Evolutionary conservation across 2,888 invertebrate species (phyloP).

Genomic region (Falcaria lacertinaria): DNA sequence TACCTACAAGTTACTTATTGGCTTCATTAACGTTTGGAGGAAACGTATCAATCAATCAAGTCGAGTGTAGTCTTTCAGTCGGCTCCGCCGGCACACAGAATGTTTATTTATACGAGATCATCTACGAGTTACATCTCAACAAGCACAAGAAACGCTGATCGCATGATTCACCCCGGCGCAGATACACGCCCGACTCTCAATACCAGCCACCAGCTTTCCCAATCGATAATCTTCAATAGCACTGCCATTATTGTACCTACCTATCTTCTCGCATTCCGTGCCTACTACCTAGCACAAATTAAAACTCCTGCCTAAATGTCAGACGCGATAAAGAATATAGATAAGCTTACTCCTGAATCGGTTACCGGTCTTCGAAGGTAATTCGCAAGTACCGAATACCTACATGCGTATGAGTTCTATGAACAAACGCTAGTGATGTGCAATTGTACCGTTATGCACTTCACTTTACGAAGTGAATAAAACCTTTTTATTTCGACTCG

Average conservation of each 20-base stretch:
- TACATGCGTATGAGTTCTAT: constrained; percentile 55
- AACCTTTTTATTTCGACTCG: not conserved
- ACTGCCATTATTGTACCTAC: constrained; percentile 15
- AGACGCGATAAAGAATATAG: constrained; percentile 31
- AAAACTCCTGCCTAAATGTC: constrained; percentile 41
- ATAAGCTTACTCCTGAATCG: constrained; percentile 59
- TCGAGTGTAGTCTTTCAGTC: constrained; percentile 32
- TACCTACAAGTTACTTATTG: constrained; percentile 25
- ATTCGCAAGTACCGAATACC: constrained; percentile 51
- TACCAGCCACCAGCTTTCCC: constrained; percentile 32
- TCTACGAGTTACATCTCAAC: constrained; percentile 35
- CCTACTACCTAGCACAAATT: constrained; percentile 13
- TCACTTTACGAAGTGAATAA: constrained; percentile 27
- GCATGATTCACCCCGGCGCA: constrained; percentile 46
- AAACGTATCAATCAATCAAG: constrained; percentile 42
- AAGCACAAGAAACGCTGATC: constrained; percentile 32
- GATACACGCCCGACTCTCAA: constrained; percentile 24
- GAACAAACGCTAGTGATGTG: constrained; percentile 47
- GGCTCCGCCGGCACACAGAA: constrained; percentile 28
- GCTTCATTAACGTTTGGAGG: constrained; percentile 35
- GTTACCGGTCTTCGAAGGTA: constrained; percentile 40
- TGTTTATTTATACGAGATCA: constrained; percentile 51
- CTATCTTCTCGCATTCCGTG: constrained; percentile 11
- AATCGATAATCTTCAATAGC: constrained; percentile 19
- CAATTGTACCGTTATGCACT: constrained; percentile 58